A percentile compares a stretch with the other conserved stretches of the same genome.
phyloP scores from a whole-genome alignment of 2,797 vertebrate genomes.

The Hybognathus amarus region DNA sequence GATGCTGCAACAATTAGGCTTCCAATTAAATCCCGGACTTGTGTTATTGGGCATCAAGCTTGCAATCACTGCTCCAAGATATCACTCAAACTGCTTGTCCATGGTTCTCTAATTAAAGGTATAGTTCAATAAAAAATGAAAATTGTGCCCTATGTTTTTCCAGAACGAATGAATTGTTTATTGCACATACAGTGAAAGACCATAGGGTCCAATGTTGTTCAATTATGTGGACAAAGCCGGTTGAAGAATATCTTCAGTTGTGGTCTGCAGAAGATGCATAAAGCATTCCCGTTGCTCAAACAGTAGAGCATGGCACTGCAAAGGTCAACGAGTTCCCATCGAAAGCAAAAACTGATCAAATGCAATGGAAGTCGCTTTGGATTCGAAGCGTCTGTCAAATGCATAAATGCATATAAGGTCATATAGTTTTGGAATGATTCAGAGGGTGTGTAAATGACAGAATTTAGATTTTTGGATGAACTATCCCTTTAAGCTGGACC shows the following conservation, averaged over 20 bases:
- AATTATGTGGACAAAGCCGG: not conserved
- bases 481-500: not conserved
- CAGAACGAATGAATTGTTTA: too few species aligned
- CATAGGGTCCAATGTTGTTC: not conserved
- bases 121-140: not conserved
- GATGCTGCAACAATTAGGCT: slow-evolving; percentile 69
- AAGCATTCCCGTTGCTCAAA: not conserved
- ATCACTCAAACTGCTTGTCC: slow-evolving; percentile 14
- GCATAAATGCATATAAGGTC: not conserved
- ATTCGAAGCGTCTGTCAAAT: not conserved
- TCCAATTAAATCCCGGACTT: slow-evolving; percentile 66
- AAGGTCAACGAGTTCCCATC: not conserved
- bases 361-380: not conserved
- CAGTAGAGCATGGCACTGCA: not conserved
- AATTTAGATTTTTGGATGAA: not conserved
- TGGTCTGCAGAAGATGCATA: not conserved
- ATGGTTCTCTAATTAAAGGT: slow-evolving; percentile 11
- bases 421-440: not conserved
- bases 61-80: slow-evolving; percentile 19
- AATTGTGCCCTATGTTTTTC: not conserved
- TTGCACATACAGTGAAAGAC: not conserved
- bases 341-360: not conserved
- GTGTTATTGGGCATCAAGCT: slow-evolving; percentile 12
- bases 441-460: not conserved
- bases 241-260: too few species aligned